Base-by-base conservation (phyloP, 2,113 vertebrate genomes). In the Beaufortia kweichowensis region DNA sequence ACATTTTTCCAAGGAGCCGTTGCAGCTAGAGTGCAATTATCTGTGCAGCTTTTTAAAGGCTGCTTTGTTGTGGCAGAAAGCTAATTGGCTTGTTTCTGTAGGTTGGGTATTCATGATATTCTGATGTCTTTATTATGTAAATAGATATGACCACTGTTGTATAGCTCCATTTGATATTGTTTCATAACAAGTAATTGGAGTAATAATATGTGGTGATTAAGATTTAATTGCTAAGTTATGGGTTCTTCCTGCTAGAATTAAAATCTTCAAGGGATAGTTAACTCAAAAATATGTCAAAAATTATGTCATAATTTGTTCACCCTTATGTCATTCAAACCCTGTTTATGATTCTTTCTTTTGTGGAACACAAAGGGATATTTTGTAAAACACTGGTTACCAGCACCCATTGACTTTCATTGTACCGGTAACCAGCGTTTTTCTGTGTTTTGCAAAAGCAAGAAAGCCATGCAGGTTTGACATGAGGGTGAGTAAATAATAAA, bases 41-140 rank as follows among this genome's bases (percentile, higher is more conserved):
- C 67, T 55, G 21, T 70, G n/a, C 29, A 35, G 28, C 1, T 1
- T 33, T 56, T 53, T 53, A 15, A 3, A 69, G 48, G 67, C 6
- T 35, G 29, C 28, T 69, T 24, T 69, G 48, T 53, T 55, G 29
- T 35, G 31, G n/a, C 29, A 55, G n/a, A 69, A n/a, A 26, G n/a
- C 26, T 70, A 29, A 70, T 70, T 56, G 53, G 19, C n/a, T 69
- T 21, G 50, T 55, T 68, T 69, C 29, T 69, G 46, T 69, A 12
- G 2, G n/a, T 33, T 15, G 21, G n/a, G 67, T 12, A 55, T 55
- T 69, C 48, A 33, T 70, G 48, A 29, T 70, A 48, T 19, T 35
- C 11, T 24, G 29, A 69, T 21, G 1, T 56, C 67, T 70, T 70
- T 28, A 70, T 70, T 23, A 7, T 23, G n/a, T 55, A 48, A 70